Evolutionary conservation across 2,113 vertebrate genomes (phyloP).

Genomic region (Aythya baeri): DNA sequence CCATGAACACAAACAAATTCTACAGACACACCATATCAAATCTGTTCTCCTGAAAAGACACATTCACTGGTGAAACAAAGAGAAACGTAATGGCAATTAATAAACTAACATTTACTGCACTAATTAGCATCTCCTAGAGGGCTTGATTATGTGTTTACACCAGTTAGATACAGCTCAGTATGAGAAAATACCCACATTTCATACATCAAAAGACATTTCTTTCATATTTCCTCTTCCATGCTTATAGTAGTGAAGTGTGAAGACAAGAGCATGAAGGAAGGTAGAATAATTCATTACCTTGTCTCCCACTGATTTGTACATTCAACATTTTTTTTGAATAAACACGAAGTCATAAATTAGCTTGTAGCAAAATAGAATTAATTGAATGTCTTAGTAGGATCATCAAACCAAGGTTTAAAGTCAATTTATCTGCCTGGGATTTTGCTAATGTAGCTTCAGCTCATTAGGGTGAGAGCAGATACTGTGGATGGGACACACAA

Average conservation of each 20-base stretch:
- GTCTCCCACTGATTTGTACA: slow-evolving; percentile 79
- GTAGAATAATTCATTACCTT: slow-evolving; percentile 79
- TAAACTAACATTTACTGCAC: slow-evolving; percentile 74
- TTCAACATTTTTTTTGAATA: slow-evolving; percentile 76
- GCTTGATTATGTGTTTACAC: slow-evolving; percentile 73
- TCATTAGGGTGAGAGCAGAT: slow-evolving; percentile 70
- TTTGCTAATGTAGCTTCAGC: slow-evolving; percentile 72
- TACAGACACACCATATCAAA: slow-evolving; percentile 39
- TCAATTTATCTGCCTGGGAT: slow-evolving; percentile 77
- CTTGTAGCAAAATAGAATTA: slow-evolving; percentile 83
- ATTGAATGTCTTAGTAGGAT: slow-evolving; percentile 80
- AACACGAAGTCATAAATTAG: slow-evolving; percentile 81
- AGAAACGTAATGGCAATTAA: slow-evolving; percentile 73
- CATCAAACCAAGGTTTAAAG: slow-evolving; percentile 78
- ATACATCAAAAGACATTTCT: slow-evolving; percentile 76
- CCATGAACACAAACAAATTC: slow-evolving; percentile 64
- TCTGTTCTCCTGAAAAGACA: slow-evolving; percentile 65
- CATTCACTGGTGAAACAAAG: slow-evolving; percentile 71
- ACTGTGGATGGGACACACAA: neutral
- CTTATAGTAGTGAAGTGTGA: slow-evolving; percentile 52
- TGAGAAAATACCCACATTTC: slow-evolving; percentile 76
- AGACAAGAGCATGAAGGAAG: slow-evolving; percentile 68
- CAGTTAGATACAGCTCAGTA: slow-evolving; percentile 70
- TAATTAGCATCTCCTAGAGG: slow-evolving; percentile 78
- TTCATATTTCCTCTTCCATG: slow-evolving; percentile 69